A percentile compares a stretch with the other conserved stretches of the same genome.
Conservation (phyloP, 2,797 vertebrate species). For the Diglossa cyanea region DNA sequence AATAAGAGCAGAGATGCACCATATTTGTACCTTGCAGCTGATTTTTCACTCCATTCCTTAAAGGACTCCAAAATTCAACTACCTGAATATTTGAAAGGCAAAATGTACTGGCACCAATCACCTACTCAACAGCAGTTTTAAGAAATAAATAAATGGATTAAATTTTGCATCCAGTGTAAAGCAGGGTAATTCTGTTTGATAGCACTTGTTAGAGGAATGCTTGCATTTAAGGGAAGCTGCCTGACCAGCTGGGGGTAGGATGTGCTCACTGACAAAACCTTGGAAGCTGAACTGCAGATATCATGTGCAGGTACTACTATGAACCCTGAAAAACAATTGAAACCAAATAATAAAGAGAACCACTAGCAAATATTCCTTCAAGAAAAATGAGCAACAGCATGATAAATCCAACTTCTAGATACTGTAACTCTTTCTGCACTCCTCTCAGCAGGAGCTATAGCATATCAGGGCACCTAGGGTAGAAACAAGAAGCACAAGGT, state of each 20-base stretch:
- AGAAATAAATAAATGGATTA: neutral
- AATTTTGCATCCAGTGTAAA: neutral
- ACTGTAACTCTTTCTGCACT: neutral
- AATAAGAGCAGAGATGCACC: neutral
- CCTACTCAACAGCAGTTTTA: neutral
- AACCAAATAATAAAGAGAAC: neutral
- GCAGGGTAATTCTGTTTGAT: neutral
- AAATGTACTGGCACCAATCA: neutral
- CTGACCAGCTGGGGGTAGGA: neutral
- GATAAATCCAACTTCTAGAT: neutral
- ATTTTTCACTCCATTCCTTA: neutral
- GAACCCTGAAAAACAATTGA: neutral
- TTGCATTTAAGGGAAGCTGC: neutral
- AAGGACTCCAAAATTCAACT: neutral
- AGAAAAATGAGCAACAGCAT: neutral
- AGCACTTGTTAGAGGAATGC: neutral
- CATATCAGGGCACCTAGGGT: rapidly evolving
- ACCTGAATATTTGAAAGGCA: neutral
- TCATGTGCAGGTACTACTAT: neutral
- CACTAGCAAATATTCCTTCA: neutral
- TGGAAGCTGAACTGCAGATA: neutral
- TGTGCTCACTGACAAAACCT: neutral
- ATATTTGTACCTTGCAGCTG: neutral
- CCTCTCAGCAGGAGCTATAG: neutral
- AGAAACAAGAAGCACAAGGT: neutral